phyloP scores from a whole-genome alignment of 2,797 vertebrate species.

The Prionace glauca region DNA sequence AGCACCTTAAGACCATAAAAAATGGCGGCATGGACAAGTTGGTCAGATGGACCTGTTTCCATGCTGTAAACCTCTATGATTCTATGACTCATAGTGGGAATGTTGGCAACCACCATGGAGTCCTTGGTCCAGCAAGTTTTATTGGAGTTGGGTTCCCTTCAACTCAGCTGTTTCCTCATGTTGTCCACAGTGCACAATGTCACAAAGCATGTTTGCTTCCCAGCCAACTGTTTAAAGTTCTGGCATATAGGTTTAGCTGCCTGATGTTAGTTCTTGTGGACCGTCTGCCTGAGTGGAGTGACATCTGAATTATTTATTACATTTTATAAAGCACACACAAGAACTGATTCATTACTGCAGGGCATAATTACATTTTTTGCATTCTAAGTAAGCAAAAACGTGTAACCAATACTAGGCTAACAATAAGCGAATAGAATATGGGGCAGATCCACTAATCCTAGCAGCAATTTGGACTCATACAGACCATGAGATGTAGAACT shows the following conservation, averaged over 20 bases:
- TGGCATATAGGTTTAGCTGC: neutral
- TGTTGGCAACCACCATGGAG: too few relatives aligned
- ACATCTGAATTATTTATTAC: neutral
- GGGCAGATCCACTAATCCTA: neutral
- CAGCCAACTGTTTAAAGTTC: neutral
- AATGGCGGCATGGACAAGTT: too few relatives aligned
- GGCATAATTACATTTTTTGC: neutral
- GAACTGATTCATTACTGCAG: neutral
- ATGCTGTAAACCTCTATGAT: too few relatives aligned
- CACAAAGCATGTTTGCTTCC: neutral
- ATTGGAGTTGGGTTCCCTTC: neutral
- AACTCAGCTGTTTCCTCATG: neutral
- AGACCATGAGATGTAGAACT: neutral
- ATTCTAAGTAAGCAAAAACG: neutral
- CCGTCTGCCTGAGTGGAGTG: neutral
- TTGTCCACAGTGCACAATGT: neutral
- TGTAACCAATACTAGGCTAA: neutral
- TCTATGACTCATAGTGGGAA: too few relatives aligned
- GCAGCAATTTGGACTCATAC: neutral
- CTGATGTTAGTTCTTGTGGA: neutral
- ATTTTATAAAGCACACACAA: neutral
- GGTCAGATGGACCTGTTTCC: too few relatives aligned
- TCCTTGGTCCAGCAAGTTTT: too few relatives aligned
- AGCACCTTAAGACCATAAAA: too few relatives aligned
- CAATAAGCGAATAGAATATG: neutral